Evolutionary conservation across 2,888 invertebrate species (phyloP), one percentile per base, ranked within the genome.

Genomic region (Enchytraeus crypticus): DNA sequence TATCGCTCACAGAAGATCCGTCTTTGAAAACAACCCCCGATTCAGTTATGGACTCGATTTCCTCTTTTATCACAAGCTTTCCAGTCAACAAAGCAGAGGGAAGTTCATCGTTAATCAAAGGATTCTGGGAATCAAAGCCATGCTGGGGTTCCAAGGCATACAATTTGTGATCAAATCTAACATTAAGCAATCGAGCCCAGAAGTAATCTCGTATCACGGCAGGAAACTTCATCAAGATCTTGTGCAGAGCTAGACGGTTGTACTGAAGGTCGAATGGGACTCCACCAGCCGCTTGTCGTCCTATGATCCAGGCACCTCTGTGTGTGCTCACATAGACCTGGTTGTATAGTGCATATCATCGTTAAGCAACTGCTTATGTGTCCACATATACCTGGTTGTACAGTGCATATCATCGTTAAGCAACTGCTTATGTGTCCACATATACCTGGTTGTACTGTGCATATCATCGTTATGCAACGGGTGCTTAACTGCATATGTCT

Each of bases 251-350:
- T 5, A 43, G 53, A 8, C 32, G 14, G 8, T 26, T 55, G 18
- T 8, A 8, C 5, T 26, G 26, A 5, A 76, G 67, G 59, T 77
- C 77, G 1, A 67, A 30, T 0, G 77, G 76, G 2, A 66, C 23
- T 0, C 77, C 77, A 3, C 69, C 51, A 18, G 69, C 65, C 4
- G 51, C 62, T 5, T 78, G 70, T 23, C 80, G 66, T 58, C 77
- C 76, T 60, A 78, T 70, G 5, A 81, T 69, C 81, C 81, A 81
- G 1, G 78, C 67, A 18, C 81, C 81, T 8, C 78, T 65, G 3
- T 80, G 69, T 0, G 81, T 80, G 43, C 79, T 79, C 18, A 81
- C 69, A 30, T 73, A 79, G 0, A 79, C 77, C 79, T 80, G n/a
- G n/a, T n/a, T n/a, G n/a, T n/a, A n/a, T n/a, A n/a, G n/a, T n/a